Evolutionary conservation across 1,140 invertebrate genomes (phyloP), one percentile per base, ranked within the genome.

Genomic region (Lanistes nyassanus): DNA sequence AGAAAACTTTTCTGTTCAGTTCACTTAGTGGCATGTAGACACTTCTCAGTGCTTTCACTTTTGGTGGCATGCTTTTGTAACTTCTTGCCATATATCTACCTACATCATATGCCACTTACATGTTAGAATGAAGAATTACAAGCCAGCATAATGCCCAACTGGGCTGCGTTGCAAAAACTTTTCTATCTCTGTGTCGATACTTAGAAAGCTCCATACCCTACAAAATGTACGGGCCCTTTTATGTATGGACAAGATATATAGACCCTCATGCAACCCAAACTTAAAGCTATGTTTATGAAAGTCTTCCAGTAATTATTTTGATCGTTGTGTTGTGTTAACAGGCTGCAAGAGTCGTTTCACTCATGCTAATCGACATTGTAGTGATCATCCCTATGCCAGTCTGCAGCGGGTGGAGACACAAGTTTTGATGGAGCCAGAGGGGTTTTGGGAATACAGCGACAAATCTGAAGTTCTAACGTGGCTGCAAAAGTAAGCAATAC

Each of bases 291-390:
- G n/a, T n/a, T n/a, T n/a, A n/a, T n/a, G n/a, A n/a, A n/a, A n/a
- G n/a, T n/a, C n/a, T n/a, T n/a, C 9, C 1, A 47, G 19, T 47
- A 47, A 13, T 47, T 47, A 47, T 16, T 47, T 47, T 47, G 9
- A 47, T 47, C 19, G 42, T 9, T 16, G 19, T 47, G 42, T 9
- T 47, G 9, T 47, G 42, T 11, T 60, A 36, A 65, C 75, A 88
- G 91, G 91, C 66, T 92, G 92, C 81, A 73, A 89, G 42, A 93
- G 92, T 87, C 88, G 93, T 74, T 95, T 95, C 83, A 94, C 94
- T n/a, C 94, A 95, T 88, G 94, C 94, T 0, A 95, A 95, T 84
- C 86, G 94, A 37, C 94, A 94, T 80, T 95, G 94, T 81, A 79
- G 82, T 29, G 81, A 88, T 11, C 90, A 91, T 79, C 89, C 90